Evolutionary conservation across 2,797 vertebrate species (phyloP), one percentile per base, ranked within the genome.

Genomic region (Botia almorhae): DNA sequence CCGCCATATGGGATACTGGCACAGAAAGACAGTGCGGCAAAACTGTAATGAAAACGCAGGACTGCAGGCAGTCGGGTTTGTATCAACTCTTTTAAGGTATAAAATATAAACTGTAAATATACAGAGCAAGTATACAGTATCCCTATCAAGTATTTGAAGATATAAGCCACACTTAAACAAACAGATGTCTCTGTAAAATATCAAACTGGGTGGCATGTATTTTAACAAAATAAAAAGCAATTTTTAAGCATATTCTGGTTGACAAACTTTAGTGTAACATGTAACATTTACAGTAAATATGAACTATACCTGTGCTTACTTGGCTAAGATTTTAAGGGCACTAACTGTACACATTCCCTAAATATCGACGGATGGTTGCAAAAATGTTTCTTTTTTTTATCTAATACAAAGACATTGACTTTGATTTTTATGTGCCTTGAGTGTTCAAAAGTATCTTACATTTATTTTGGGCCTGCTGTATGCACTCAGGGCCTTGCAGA

Each of bases 1-100:
- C 60, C 87, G 88, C 90, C 90, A 91, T 93, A 90, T 89, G 91
- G 84, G 88, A 85, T 86, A 84, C 83, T 92, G 91, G 85, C 86
- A 86, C 75, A 11, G 82, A 43, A 80, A 89, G 88, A 90, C 48
- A 80, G 82, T 71, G 82, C 83, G 78, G 87, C 63, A 86, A 85
- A 87, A 69, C 86, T 85, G 87, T 89, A 89, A 88, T 89, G 89
- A 89, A 88, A 84, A 81, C 87, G 89, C 43, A 50, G 46, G 53
- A 71, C 75, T 78, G 72, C 69, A 72, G 73, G 29, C 36, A 39
- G 36, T 39, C 6, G 36, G 36, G 36, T 72, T 60, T 68, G 21
- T 2, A 61, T 61, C 16, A 5, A 51, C 3, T 3, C 50, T 51
- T 14, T 4, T 51, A 51, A 3, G 50, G 16, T 51, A 16, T 16